Evolutionary conservation across 2,888 invertebrate species (phyloP), one percentile per base, ranked within the genome.

Genomic region (Xestia rhomboidea): DNA sequence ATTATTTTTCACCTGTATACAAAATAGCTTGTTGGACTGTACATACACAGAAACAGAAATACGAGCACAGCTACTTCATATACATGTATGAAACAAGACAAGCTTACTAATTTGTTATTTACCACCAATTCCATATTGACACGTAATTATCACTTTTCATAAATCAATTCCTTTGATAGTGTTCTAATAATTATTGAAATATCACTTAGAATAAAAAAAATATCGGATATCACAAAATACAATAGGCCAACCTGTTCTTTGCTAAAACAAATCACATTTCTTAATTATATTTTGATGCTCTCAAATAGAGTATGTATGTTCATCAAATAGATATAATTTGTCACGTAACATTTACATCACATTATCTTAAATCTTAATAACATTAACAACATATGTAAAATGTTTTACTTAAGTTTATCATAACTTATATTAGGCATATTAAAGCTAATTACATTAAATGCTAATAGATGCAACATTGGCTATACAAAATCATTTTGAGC

Each of bases 201-300:
- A 69, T 70, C 60, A 77, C 68, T 64, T 60, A 41, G 18, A 73
- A 82, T 84, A 89, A 89, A 86, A 82, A 89, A 86, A 82, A 85
- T 90, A 91, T 83, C 54, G 77, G n/a, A 89, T 94, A 94, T 94
- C 95, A 95, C 95, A 94, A 92, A 90, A 87, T 90, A 81, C 63
- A 82, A 68, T 88, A 89, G 88, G 81, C 84, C 86, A 90, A 89
- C 81, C 80, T 83, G 83, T 79, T 86, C 79, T 86, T 84, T 81
- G 79, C 89, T 89, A 87, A 87, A 88, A 87, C 83, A 88, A 90
- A 91, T 91, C 88, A 92, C 90, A 89, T 82, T 86, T 82, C 66
- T 68, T 76, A 80, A 68, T 73, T 75, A 80, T 79, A 76, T 77
- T 74, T 81, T 64, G 46, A 49, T 71, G 67, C 67, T 77, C 41